Conservation (phyloP, 2,797 vertebrate genomes). For the Stomatorhinus walkeri region DNA sequence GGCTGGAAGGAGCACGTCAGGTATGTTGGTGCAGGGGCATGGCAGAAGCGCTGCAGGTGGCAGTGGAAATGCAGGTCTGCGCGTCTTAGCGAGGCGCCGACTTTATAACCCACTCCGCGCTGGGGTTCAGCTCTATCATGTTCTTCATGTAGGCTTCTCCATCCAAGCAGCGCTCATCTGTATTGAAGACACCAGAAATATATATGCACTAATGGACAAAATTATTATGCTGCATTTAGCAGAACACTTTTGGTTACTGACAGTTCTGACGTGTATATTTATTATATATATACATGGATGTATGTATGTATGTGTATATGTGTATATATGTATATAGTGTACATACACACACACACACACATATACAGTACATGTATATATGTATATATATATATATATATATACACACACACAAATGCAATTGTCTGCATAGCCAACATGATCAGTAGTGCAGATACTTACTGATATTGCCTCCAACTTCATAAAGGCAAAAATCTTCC, state of each 20-base stretch:
- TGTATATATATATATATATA: too few relatives aligned
- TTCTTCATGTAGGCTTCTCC: conserved; percentile 88
- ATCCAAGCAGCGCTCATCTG: conserved; percentile 87
- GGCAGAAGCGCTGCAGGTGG: not conserved
- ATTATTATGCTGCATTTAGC: not conserved
- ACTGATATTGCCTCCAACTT: conserved; percentile 84
- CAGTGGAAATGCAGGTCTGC: not conserved
- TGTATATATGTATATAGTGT: too few relatives aligned
- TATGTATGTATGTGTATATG: too few relatives aligned
- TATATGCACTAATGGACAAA: not conserved
- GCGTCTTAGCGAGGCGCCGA: conserved; percentile 50
- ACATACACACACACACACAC: too few relatives aligned
- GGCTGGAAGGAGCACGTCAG: not conserved
- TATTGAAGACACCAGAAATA: not conserved
- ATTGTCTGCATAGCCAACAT: not conserved
- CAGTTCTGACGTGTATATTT: not conserved
- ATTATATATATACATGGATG: not conserved
- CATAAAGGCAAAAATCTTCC: conserved; percentile 72
- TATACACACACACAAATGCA: not conserved
- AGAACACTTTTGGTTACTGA: not conserved
- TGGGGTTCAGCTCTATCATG: conserved; percentile 82
- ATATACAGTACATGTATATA: too few relatives aligned
- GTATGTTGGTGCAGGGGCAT: not conserved
- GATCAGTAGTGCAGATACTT: conserved; percentile 39
- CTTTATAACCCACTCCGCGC: conserved; percentile 89